Evolutionary conservation across 2,888 invertebrate genomes (phyloP).

Genomic region (Drosophila siamana): DNA sequence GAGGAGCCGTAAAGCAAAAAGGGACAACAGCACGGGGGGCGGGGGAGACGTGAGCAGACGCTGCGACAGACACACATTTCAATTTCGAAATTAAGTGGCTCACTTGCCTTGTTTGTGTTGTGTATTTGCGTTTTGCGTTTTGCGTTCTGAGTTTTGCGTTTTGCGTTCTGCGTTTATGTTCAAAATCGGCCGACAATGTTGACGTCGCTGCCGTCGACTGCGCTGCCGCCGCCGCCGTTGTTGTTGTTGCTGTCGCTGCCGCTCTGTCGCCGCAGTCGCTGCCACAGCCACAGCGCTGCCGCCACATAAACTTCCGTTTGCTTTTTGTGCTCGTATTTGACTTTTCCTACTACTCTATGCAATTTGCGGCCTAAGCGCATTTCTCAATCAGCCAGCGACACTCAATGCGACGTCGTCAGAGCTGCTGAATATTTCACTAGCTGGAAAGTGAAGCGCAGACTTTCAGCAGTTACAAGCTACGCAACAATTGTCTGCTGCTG

Average conservation of each 20-base stretch:
- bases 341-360: slow-evolving; percentile 50
- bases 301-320: slow-evolving; percentile 60
- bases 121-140: slow-evolving; percentile 42
- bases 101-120: slow-evolving; percentile 69
- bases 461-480: too few relatives aligned
- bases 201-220: slow-evolving; percentile 21
- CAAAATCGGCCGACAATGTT: slow-evolving; percentile 48
- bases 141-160: slow-evolving; percentile 47
- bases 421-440: background rate
- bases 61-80: slow-evolving; percentile 58
- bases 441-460: too few relatives aligned
- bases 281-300: slow-evolving; percentile 21
- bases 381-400: slow-evolving; percentile 25
- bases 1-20: background rate
- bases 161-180: slow-evolving; percentile 49
- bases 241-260: background rate
- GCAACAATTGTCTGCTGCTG: too few relatives aligned
- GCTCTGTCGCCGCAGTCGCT: slow-evolving; percentile 5
- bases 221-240: background rate
- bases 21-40: background rate
- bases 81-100: slow-evolving; percentile 78
- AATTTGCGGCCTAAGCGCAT: slow-evolving; percentile 27
- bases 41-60: slow-evolving; percentile 8
- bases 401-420: background rate
- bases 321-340: slow-evolving; percentile 48